These are phyloP conservation scores for Callyntrura sp. DNA, from an alignment of 2,888 invertebrate species.

Conservation along the genomic window DNA sequence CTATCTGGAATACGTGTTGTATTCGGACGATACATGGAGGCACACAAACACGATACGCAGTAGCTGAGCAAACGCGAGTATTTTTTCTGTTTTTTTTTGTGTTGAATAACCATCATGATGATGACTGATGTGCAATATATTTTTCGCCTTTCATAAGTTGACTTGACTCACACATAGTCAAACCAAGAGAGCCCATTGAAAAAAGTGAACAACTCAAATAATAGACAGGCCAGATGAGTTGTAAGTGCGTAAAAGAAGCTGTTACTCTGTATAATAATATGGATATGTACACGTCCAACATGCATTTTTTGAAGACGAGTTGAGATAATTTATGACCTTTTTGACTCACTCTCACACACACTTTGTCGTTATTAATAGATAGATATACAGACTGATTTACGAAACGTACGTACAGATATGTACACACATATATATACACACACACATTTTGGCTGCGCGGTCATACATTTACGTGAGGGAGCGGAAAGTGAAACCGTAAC, in stretches of 20 bases:
- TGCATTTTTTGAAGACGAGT: conserved; percentile 56
- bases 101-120: conserved; percentile 71
- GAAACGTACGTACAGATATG: neutral
- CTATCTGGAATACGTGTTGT: neutral
- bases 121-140: conserved; percentile 78
- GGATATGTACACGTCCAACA: conserved; percentile 29
- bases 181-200: conserved; percentile 61
- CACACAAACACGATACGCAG: neutral
- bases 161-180: conserved; percentile 71
- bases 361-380: conserved; percentile 71
- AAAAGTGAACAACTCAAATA: conserved; percentile 56
- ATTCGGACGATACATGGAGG: too few species aligned
- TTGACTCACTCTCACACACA: conserved; percentile 79
- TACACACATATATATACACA: neutral
- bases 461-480: neutral
- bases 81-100: conserved; percentile 54
- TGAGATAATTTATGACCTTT: conserved; percentile 80
- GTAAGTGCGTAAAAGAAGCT: conserved; percentile 48
- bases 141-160: conserved; percentile 72
- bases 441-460: neutral
- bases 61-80: conserved; percentile 44
- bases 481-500: conserved; percentile 36
- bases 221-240: conserved; percentile 47
- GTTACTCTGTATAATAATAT: conserved; percentile 40
- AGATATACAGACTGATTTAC: conserved; percentile 61